Conservation (phyloP, 1,140 invertebrate genomes). For the Lineus longissimus region DNA sequence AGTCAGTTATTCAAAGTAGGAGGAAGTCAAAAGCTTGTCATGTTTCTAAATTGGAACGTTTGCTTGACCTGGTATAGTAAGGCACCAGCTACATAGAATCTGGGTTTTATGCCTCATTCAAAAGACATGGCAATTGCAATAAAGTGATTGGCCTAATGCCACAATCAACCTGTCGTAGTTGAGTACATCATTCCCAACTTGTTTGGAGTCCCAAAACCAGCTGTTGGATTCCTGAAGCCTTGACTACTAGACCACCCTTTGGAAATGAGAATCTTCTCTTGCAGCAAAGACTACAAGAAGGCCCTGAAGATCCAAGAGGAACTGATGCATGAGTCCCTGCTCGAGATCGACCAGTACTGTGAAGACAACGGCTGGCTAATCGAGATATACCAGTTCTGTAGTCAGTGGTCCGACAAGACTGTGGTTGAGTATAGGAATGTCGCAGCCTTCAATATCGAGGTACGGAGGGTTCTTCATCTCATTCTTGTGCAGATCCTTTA, state of each 20-base stretch:
- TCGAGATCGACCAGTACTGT: conserved; percentile 48
- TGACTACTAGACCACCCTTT: too few relatives aligned
- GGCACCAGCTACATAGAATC: too few relatives aligned
- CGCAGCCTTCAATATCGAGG: conserved; percentile 48
- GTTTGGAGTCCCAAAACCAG: too few relatives aligned
- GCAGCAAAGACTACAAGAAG: conserved; percentile 36
- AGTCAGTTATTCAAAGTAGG: conserved; percentile 7
- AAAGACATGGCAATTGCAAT: too few relatives aligned
- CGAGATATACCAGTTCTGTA: conserved; percentile 46
- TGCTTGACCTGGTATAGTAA: too few relatives aligned
- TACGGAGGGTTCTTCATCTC: conserved; percentile 16
- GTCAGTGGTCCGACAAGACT: conserved; percentile 42
- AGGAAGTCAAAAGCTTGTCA: not conserved
- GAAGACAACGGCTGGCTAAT: conserved; percentile 44
- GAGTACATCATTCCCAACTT: too few relatives aligned
- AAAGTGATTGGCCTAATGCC: too few relatives aligned
- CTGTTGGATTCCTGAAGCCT: too few relatives aligned
- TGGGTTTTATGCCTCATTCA: too few relatives aligned
- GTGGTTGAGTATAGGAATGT: conserved; percentile 39
- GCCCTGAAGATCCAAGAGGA: conserved; percentile 25
- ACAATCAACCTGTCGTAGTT: too few relatives aligned
- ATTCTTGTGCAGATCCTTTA: not conserved
- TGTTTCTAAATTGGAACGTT: too few relatives aligned
- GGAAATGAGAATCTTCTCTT: too few relatives aligned
- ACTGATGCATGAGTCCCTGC: conserved; percentile 31